phyloP scores from a whole-genome alignment of 30 jellyfish, hydroid and myxozoan genomes.

The Sanderia malayensis region DNA sequence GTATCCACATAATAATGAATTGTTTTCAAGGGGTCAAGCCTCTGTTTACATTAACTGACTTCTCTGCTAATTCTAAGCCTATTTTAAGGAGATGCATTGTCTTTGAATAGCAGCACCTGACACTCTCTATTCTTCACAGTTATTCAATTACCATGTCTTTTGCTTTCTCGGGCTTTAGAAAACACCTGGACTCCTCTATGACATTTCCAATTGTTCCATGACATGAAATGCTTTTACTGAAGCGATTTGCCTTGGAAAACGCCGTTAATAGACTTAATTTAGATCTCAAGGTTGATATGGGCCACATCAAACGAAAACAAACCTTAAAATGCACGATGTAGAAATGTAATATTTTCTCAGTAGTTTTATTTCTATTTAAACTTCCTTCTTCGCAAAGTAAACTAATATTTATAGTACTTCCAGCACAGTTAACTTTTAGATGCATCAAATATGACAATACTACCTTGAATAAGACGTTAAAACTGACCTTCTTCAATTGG shows the following conservation, averaged over 20 bases:
- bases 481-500: too few species aligned
- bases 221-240: neutral
- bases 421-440: too few species aligned
- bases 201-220: constrained; percentile 7
- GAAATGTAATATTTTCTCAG: too few species aligned
- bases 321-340: too few species aligned
- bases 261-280: neutral
- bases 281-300: neutral
- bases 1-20: constrained; percentile 3
- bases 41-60: constrained; percentile 38
- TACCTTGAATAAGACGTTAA: too few species aligned
- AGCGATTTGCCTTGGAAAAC: neutral
- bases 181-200: constrained; percentile 53
- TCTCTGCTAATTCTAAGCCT: constrained; percentile 38
- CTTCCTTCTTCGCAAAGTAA: too few species aligned
- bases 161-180: constrained; percentile 22
- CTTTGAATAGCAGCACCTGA: constrained; percentile 48
- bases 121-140: constrained; percentile 41
- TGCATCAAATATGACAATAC: too few species aligned
- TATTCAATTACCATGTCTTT: constrained; percentile 42
- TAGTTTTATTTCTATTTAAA: too few species aligned
- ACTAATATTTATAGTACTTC: too few species aligned
- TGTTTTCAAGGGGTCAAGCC: constrained; percentile 49
- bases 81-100: constrained; percentile 40
- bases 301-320: too few species aligned